These are phyloP conservation scores for Diadema setosum DNA, from an alignment of 35 echinoderm and acorn worm genomes.

Conservation along the genomic window DNA sequence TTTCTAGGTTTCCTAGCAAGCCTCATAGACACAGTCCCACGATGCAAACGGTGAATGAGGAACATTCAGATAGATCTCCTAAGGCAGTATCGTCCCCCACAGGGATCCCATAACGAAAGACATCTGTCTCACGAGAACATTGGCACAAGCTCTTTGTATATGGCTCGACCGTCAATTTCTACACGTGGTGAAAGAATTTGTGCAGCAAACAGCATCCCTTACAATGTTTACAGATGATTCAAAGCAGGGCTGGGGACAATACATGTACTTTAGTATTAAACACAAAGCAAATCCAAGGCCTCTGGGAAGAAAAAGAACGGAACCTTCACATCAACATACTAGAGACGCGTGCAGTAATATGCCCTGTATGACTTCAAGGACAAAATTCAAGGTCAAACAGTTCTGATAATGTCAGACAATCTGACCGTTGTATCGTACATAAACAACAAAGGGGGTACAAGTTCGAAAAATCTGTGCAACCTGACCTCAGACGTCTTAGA, in stretches of 20 bases:
- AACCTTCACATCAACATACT: slow-evolving; percentile 22
- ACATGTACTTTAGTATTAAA: too few species aligned
- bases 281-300: neutral
- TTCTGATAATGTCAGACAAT: neutral
- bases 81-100: too few species aligned
- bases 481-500: too few species aligned
- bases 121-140: neutral
- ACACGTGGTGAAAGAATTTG: neutral
- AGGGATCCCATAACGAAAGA: neutral
- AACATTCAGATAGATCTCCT: too few species aligned
- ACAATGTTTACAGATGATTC: slow-evolving; percentile 4
- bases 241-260: neutral
- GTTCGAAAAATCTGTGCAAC: too few species aligned
- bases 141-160: neutral
- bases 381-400: neutral
- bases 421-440: too few species aligned
- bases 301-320: neutral
- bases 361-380: neutral
- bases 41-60: too few species aligned
- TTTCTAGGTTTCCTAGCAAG: too few species aligned
- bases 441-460: too few species aligned
- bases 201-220: neutral
- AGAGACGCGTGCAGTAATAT: neutral
- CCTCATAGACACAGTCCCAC: too few species aligned
- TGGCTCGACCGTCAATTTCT: neutral